Base-by-base conservation (phyloP, 1,140 invertebrate genomes). In the Oryctes rhinoceros region DNA sequence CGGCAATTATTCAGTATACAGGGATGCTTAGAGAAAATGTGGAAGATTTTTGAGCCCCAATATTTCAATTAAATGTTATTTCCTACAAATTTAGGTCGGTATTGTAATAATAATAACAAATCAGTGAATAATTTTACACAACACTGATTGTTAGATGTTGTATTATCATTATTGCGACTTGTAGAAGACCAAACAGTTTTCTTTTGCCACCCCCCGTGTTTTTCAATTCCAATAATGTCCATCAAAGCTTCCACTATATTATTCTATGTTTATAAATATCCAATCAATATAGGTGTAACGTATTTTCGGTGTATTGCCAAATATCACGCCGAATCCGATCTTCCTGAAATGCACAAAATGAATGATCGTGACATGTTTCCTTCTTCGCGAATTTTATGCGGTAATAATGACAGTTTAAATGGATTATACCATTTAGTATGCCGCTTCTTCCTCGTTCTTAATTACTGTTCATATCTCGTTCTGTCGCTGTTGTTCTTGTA, bases 191-290 rank as follows among this genome's bases (percentile, higher is more conserved):
- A 30, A 2, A 30, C 47, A 15, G 13, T 48, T 9, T 48, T 48
- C 11, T 48, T 48, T 53, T 53, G 3, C 13, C 49, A 53, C 49
- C 4, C 49, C 49, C n/a, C 4, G 49, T 18, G n/a, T 53, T 53
- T 15, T 53, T 18, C 49, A 15, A 13, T 53, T 4, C 7, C 9
- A 53, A 15, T 10, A 53, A 53, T 18, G 49, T 53, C 49, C 49
- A 7, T 9, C 49, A 15, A 30, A 30, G 24, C 24, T 30, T 30
- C 11, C 49, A 15, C n/a, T 53, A 53, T 53, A 18, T 53, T 53
- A 53, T 53, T 53, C 49, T 53, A 53, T 53, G 49, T 53, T 53
- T 53, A 53, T 53, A 53, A 53, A 53, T 53, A 53, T 11, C 49
- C 13, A 53, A 53, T 53, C 49, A 53, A 53, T 53, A 53, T 18